phyloP scores from a whole-genome alignment of 1,140 invertebrate genomes.

The Atopsyche davidsoni region DNA sequence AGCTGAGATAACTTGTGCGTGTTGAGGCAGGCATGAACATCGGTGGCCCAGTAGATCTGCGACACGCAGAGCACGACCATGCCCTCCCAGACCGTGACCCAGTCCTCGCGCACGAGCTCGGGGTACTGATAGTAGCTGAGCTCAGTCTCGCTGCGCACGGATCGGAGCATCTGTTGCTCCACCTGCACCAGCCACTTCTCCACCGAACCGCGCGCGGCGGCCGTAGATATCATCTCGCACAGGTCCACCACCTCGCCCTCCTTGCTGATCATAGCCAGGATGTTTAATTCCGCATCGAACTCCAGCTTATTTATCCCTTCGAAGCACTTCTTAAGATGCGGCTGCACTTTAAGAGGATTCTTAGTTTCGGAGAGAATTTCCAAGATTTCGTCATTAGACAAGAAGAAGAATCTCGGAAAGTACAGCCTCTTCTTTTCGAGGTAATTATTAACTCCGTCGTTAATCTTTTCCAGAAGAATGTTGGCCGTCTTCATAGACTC shows the following conservation, averaged over 20 bases:
- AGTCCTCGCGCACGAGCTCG: slow-evolving; percentile 57
- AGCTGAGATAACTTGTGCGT: slow-evolving; percentile 51
- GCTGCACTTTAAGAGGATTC: slow-evolving; percentile 81
- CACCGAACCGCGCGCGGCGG: slow-evolving; percentile 77
- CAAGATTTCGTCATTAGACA: slow-evolving; percentile 93
- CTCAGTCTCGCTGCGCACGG: slow-evolving; percentile 66
- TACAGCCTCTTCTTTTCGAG: slow-evolving; percentile 86
- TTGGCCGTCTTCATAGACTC: slow-evolving; percentile 70
- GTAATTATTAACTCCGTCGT: slow-evolving; percentile 84
- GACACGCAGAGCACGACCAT: slow-evolving; percentile 82
- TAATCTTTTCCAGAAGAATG: slow-evolving; percentile 71
- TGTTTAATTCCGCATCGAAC: slow-evolving; percentile 73
- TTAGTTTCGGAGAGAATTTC: slow-evolving; percentile 92
- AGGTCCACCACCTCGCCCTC: slow-evolving; percentile 77
- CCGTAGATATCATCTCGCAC: slow-evolving; percentile 66
- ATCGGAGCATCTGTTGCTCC: slow-evolving; percentile 75
- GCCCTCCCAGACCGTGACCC: slow-evolving; percentile 82
- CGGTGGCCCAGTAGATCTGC: slow-evolving; percentile 83
- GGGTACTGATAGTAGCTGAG: slow-evolving; percentile 67
- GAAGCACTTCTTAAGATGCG: slow-evolving; percentile 90
- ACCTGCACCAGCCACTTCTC: slow-evolving; percentile 90
- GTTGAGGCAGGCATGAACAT: slow-evolving; percentile 65
- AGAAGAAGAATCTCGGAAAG: slow-evolving; percentile 90
- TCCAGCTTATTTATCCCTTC: slow-evolving; percentile 67
- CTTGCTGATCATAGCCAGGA: slow-evolving; percentile 78